Conservation (phyloP, 2,888 invertebrate species). For the Callyntrura guangdongensis region DNA sequence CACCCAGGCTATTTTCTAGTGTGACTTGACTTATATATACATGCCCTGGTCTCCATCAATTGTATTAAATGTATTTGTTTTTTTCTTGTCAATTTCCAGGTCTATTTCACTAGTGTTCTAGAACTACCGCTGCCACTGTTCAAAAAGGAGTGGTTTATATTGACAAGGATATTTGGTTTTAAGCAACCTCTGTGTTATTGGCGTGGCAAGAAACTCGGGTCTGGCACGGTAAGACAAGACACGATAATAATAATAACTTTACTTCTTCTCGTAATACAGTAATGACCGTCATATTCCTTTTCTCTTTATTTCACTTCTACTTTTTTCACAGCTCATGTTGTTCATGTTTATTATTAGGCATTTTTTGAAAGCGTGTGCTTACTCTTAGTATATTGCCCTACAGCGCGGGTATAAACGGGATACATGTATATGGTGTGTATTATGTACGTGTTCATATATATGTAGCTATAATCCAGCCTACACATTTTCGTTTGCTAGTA, state of each 20-base stretch:
- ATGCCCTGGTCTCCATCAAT: background rate
- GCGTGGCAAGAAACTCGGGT: conserved; percentile 19
- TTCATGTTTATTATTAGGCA: background rate
- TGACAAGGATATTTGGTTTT: conserved; percentile 58
- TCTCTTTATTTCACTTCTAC: background rate
- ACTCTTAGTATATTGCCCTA: background rate
- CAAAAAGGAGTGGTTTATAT: conserved; percentile 64
- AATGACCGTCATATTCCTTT: conserved; percentile 6
- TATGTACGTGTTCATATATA: background rate
- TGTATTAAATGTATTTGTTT: conserved; percentile 14
- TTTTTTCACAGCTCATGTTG: background rate
- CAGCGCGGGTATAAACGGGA: background rate
- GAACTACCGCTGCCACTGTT: conserved; percentile 3
- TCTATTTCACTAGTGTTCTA: conserved; percentile 7
- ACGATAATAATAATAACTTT: conserved; percentile 17
- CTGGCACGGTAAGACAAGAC: conserved; percentile 46
- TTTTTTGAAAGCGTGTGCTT: background rate
- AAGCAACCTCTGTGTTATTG: conserved; percentile 22
- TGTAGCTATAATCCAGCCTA: background rate
- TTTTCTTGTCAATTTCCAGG: conserved; percentile 36
- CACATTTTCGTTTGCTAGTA: background rate
- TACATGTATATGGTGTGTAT: too few species aligned
- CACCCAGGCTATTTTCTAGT: background rate
- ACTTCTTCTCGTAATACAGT: background rate
- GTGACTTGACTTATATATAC: background rate